Base-by-base conservation (phyloP, 2,888 invertebrate species). In the Ommatoiulus sabulosus region DNA sequence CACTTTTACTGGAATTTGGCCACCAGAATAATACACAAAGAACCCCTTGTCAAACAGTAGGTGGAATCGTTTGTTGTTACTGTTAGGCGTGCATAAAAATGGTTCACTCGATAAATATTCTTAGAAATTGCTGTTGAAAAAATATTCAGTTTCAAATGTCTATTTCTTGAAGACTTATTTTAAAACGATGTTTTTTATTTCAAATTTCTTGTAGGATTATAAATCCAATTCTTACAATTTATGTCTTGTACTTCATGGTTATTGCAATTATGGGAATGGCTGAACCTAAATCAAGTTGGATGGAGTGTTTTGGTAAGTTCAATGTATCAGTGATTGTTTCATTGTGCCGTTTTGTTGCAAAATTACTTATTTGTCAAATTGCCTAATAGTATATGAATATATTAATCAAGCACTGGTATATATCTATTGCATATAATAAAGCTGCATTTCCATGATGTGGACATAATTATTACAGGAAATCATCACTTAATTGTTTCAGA, bases 1-100 rank as follows among this genome's bases (percentile, higher is more conserved):
- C 94, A 94, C 91, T 93, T 93, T 89, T 93, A 94, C 91, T 94
- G 94, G 93, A 93, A 93, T n/a, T 90, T 93, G 89, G 93, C 93
- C 15, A 93, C 93, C 4, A 91, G 93, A 89, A 93, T 93, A 87
- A 91, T 93, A 35, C 92, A 93, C 89, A 92, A 93, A 89, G 93
- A 94, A 87, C 20, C 44, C 48, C 85, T 87, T 17, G 24, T 87
- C n/a, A 87, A 48, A 24, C 44, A 46, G 84, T 84, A 84, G 17
- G 44, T 72, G 72, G 20, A 72, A 72, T n/a, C 8, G 0, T 63
- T 20, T 63, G 20, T n/a, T 63, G 72, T 72, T n/a, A 7, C 4
- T 72, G 24, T n/a, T 24, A n/a, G n/a, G n/a, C n/a, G n/a, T n/a
- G n/a, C n/a, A 24, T 57, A 57, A 57, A 57, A 4, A 57, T 57